Evolutionary conservation across 2,113 vertebrate genomes (phyloP).

Genomic region (Campylomormyrus tamandua): DNA sequence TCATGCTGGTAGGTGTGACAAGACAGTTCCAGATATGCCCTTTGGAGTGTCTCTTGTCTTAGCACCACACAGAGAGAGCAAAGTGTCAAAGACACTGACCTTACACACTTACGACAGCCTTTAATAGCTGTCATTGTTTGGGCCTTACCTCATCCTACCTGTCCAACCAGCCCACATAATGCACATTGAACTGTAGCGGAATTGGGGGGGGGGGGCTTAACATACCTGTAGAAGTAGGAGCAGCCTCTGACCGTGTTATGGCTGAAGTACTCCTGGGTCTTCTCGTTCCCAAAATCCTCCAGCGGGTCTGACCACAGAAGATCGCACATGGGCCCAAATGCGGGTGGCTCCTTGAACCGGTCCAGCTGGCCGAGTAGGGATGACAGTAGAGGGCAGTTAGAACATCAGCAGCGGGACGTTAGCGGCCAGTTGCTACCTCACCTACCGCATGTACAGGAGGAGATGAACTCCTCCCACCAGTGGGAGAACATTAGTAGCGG

Average conservation of each 20-base stretch:
- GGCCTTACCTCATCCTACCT: not conserved
- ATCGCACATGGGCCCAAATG: constrained; percentile 73
- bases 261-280: constrained; percentile 72
- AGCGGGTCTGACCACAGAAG: constrained; percentile 70
- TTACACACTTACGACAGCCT: no score
- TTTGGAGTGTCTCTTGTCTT: not conserved
- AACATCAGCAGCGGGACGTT: not conserved
- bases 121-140: no score
- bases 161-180: not conserved
- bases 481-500: not conserved
- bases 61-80: not conserved
- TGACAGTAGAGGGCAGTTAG: not conserved
- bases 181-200: not conserved
- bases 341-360: constrained; percentile 72
- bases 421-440: not conserved
- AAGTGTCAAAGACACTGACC: not conserved
- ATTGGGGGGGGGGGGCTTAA: not conserved
- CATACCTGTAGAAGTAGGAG: constrained; percentile 74
- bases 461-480: no score
- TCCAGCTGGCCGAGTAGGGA: constrained; percentile 50
- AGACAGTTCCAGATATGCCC: not conserved
- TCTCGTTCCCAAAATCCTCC: constrained; percentile 73
- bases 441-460: not conserved
- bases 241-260: constrained; percentile 73
- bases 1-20: not conserved